Evolutionary conservation across 2,113 vertebrate genomes (phyloP).

Genomic region (Galemys pyrenaicus): DNA sequence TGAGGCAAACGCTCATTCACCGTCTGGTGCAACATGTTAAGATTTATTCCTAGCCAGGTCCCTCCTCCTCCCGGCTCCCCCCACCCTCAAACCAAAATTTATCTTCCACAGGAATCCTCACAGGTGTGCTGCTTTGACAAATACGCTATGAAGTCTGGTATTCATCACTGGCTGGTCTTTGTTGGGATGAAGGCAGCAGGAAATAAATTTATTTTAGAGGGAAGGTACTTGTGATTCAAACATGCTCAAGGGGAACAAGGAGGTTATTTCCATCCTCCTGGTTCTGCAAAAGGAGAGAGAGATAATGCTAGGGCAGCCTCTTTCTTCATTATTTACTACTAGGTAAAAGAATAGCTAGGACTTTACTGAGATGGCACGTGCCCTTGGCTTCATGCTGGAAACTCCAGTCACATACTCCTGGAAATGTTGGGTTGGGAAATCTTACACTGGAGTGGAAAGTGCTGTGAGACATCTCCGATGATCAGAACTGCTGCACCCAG

Average conservation of each 20-base stretch:
- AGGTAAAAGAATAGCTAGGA: slow-evolving; percentile 68
- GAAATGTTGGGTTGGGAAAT: neutral
- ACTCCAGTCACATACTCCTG: neutral
- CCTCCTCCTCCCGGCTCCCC: slow-evolving; percentile 69
- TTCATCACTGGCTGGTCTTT: slow-evolving; percentile 89
- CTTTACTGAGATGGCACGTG: slow-evolving; percentile 27
- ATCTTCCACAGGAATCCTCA: slow-evolving; percentile 92
- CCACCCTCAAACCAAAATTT: slow-evolving; percentile 88
- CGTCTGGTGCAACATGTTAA: slow-evolving; percentile 84
- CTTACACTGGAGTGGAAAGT: neutral
- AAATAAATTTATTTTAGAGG: slow-evolving; percentile 96
- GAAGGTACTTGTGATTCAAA: slow-evolving; percentile 86
- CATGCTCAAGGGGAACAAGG: slow-evolving; percentile 83
- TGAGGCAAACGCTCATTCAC: slow-evolving; percentile 89
- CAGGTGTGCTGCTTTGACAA: slow-evolving; percentile 95
- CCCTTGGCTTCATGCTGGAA: neutral
- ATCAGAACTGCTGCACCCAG: neutral
- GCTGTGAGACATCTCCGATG: neutral
- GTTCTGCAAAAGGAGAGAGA: slow-evolving; percentile 72
- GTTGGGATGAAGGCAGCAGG: slow-evolving; percentile 89
- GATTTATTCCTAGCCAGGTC: slow-evolving; percentile 93
- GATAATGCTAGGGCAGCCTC: slow-evolving; percentile 69
- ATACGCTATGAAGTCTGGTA: slow-evolving; percentile 91
- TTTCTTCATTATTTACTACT: slow-evolving; percentile 78
- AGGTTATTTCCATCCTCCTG: slow-evolving; percentile 80